Base-by-base conservation (phyloP, 1,140 invertebrate genomes). In the Pomacea maculata region DNA sequence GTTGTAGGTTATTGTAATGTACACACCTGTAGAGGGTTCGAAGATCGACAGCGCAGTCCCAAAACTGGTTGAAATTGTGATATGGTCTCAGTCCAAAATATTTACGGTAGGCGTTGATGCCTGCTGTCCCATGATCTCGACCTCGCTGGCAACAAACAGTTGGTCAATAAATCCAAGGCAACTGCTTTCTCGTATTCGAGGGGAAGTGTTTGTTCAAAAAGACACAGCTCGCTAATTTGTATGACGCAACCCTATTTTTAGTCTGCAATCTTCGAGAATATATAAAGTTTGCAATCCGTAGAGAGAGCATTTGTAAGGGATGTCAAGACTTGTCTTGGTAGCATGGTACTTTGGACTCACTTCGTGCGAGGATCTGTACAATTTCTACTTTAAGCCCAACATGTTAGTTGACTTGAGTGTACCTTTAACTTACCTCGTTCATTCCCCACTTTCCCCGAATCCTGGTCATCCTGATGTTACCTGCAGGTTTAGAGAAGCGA, bases 401-500 rank as follows among this genome's bases (percentile, higher is more conserved):
- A 45, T 45, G 34, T 6, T 45, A 45, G 34, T 45, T 45, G 34
- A 45, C 34, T 45, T 1, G 3, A 45, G 34, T 45, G 34, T 6
- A 4, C 34, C 34, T 45, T 45, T 45, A 45, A 45, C 34, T 45
- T 45, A 45, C 6, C 6, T 6, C 34, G 3, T 45, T 45, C 34
- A 45, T 4, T 6, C 34, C 34, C 34, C 34, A 25, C 25, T 25
- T 25, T 45, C 34, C 34, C 34, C 34, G 6, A 25, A 25, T 25
- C 25, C 25, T 25, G 25, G 25, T 25, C 34, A 45, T 88, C 98
- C 97, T 68, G 97, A 85, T 8, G 94, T 94, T 83, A 94, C 89
- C 88, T 95, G 94, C 52, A 95, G 93, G 83, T 94, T 93, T 21
- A 94, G 85, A 4, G 94, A 88, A 5, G 92, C 90, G 79, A 94